Conservation (phyloP, 2,888 invertebrate genomes). For the Nycteola revayana region DNA sequence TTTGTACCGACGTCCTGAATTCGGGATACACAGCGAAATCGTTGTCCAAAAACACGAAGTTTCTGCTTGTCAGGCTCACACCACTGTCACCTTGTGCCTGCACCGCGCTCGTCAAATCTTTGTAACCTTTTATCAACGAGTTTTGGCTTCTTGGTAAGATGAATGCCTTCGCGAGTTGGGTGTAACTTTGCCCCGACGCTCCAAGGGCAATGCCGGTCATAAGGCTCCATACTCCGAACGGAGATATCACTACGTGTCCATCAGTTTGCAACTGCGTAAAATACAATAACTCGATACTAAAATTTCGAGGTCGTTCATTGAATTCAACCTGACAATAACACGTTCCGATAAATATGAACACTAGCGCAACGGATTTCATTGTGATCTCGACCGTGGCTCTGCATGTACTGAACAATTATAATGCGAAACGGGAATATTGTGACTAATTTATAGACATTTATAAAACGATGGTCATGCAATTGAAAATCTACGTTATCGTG, state of each 20-base stretch:
- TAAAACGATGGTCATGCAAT: constrained; percentile 3
- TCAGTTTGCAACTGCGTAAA: constrained; percentile 58
- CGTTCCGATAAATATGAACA: constrained; percentile 46
- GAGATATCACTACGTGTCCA: constrained; percentile 71
- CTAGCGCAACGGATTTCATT: constrained; percentile 48
- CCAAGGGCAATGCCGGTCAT: constrained; percentile 71
- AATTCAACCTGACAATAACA: constrained; percentile 60
- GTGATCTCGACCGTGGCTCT: constrained; percentile 45
- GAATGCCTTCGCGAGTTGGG: constrained; percentile 55
- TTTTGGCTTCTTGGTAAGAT: constrained; percentile 51
- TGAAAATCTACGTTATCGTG: constrained; percentile 13
- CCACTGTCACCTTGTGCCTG: constrained; percentile 51
- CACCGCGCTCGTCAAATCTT: constrained; percentile 49
- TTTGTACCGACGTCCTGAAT: constrained; percentile 46
- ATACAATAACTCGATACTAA: constrained; percentile 68
- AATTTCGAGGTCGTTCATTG: constrained; percentile 64
- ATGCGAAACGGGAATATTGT: constrained; percentile 48
- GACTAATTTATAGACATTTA: constrained; percentile 46
- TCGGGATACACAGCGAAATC: constrained; percentile 51
- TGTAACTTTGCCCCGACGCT: constrained; percentile 58
- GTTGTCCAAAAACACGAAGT: constrained; percentile 67
- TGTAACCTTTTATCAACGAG: constrained; percentile 54
- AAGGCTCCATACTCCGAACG: constrained; percentile 76
- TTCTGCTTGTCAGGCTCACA: constrained; percentile 61
- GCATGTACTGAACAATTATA: constrained; percentile 52